Evolutionary conservation across 1,140 invertebrate species (phyloP).

Genomic region (Bacillus rossius): DNA sequence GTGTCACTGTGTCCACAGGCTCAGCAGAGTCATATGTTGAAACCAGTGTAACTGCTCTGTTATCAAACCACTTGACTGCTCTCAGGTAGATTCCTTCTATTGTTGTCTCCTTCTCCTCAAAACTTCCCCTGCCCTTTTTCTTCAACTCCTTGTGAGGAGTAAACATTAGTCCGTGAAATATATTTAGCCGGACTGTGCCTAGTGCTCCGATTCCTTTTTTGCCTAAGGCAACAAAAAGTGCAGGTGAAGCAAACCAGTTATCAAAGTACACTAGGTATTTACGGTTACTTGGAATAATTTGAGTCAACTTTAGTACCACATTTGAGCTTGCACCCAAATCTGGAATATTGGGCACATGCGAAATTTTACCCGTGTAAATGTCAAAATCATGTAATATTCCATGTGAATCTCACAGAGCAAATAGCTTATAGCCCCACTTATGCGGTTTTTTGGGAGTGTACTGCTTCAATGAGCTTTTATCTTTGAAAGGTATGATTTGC

Average conservation of each 20-base stretch:
- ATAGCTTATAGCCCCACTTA: constrained; percentile 45
- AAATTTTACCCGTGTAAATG: constrained; percentile 34
- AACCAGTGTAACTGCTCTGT: not conserved
- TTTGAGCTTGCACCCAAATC: constrained; percentile 22
- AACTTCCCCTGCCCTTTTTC: constrained; percentile 1
- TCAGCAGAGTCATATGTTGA: no score
- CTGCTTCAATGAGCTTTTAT: constrained; percentile 38
- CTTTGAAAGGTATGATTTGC: constrained; percentile 42
- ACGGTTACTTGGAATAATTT: constrained; percentile 11
- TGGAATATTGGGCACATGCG: constrained; percentile 13
- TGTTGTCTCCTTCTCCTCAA: constrained; percentile 6
- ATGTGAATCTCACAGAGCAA: constrained; percentile 31
- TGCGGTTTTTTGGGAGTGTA: constrained; percentile 40
- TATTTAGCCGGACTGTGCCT: constrained; percentile 38
- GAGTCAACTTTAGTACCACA: constrained; percentile 17
- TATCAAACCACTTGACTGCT: constrained; percentile 12
- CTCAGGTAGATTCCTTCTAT: not conserved
- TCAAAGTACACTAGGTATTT: constrained; percentile 27
- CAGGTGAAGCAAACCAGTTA: constrained; percentile 25
- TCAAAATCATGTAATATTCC: constrained; percentile 41
- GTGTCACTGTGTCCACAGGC: no score
- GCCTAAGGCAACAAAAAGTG: constrained; percentile 15
- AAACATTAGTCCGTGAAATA: constrained; percentile 31
- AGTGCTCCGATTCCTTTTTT: constrained; percentile 30
- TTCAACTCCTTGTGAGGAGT: constrained; percentile 13